Percentiles rank a stretch among this genome's conserved stretches.
Conservation (phyloP, 1,140 invertebrate species). For the Pseudomyrmex gracilis region DNA sequence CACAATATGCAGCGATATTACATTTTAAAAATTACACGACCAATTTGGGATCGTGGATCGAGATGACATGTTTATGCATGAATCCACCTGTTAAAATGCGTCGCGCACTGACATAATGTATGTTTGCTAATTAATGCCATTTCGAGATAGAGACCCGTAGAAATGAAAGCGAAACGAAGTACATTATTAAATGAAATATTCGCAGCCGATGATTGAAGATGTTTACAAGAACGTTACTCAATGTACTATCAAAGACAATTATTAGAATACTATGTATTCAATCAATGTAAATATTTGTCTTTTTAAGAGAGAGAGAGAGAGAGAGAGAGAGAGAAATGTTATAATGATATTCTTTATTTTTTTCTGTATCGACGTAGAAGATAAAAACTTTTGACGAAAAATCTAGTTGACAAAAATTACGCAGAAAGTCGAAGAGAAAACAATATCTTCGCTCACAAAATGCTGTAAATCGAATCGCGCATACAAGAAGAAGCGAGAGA, state of each 20-base stretch:
- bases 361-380: too few species aligned
- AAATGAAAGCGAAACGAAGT: slow-evolving; percentile 48
- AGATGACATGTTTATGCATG: slow-evolving; percentile 67
- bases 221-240: background rate
- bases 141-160: slow-evolving; percentile 16
- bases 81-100: slow-evolving; percentile 66
- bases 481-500: slow-evolving; percentile 37
- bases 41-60: slow-evolving; percentile 53
- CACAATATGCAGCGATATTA: slow-evolving; percentile 52
- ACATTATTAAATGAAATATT: slow-evolving; percentile 1
- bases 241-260: background rate
- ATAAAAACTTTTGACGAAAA: background rate
- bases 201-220: slow-evolving; percentile 11
- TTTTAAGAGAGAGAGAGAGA: too few species aligned
- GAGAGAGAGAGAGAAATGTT: background rate
- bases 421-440: slow-evolving; percentile 25
- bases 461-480: background rate
- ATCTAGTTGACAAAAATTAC: background rate
- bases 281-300: background rate
- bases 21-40: slow-evolving; percentile 61
- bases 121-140: slow-evolving; percentile 53
- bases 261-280: background rate
- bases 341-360: background rate
- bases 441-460: background rate
- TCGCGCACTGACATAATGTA: slow-evolving; percentile 58